Percentiles rank a stretch among this genome's conserved stretches.
phyloP scores from a whole-genome alignment of 2,113 vertebrate genomes.

The Eubucco bourcierii region DNA sequence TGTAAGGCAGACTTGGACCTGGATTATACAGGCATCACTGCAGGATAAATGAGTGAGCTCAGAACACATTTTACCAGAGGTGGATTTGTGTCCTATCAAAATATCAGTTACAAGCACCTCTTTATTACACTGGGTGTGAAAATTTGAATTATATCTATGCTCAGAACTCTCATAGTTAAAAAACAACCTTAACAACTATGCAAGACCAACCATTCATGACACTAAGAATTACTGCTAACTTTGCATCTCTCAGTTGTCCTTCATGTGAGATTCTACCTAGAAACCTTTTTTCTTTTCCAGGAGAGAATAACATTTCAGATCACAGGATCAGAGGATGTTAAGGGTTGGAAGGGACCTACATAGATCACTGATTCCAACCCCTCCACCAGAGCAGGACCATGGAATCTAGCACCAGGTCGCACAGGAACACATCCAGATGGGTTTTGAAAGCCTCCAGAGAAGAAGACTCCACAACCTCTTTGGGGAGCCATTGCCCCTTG shows the following conservation, averaged over 20 bases:
- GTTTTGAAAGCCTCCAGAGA: no score
- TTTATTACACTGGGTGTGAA: neutral
- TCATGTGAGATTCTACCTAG: neutral
- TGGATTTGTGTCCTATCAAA: neutral
- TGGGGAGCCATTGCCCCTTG: no score
- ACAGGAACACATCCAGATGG: no score
- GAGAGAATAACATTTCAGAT: neutral
- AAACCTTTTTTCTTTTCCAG: neutral
- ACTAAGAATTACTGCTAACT: neutral
- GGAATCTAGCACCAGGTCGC: no score
- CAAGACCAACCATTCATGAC: neutral
- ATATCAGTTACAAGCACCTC: neutral
- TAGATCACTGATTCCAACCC: no score
- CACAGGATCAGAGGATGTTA: no score
- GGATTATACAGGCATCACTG: neutral
- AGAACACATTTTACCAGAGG: neutral
- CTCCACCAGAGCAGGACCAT: no score
- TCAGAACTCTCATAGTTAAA: neutral
- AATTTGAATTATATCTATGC: neutral
- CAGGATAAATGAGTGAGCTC: neutral
- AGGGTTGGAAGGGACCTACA: no score
- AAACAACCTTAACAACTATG: neutral
- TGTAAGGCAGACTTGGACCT: neutral
- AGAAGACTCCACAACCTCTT: no score
- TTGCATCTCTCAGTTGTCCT: neutral